Conservation (phyloP, 2,888 invertebrate genomes). For the Strigamia transsilvanica region DNA sequence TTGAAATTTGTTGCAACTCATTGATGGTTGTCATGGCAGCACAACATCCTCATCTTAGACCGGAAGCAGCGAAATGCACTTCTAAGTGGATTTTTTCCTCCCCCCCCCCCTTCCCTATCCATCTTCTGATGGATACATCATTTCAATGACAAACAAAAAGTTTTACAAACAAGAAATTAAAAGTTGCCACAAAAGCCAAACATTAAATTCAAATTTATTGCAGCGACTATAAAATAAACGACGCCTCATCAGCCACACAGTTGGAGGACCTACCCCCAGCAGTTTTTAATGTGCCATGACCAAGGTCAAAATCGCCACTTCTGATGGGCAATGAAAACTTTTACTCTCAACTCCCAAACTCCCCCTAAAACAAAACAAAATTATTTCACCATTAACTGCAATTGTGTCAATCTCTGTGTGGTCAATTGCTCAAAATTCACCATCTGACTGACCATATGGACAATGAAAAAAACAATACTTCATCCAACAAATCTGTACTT, state of each 20-base stretch:
- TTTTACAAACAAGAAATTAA: background rate
- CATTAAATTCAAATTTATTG: conserved; percentile 19
- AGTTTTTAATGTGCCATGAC: conserved; percentile 8
- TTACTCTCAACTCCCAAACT: no score
- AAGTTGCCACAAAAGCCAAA: background rate
- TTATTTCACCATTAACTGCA: no score
- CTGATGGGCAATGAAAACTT: background rate
- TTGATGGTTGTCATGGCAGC: background rate
- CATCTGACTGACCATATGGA: no score
- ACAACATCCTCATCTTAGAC: conserved; percentile 16
- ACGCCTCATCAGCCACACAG: conserved; percentile 44
- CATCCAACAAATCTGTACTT: no score
- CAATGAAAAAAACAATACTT: no score
- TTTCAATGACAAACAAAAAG: background rate
- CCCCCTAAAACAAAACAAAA: no score
- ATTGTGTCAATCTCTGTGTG: no score
- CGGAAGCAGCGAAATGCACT: conserved; percentile 27
- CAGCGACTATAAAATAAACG: background rate
- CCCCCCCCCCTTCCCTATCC: no score
- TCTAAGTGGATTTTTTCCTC: background rate
- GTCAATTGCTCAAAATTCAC: no score
- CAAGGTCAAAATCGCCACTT: conserved; percentile 36
- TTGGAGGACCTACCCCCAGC: conserved; percentile 16
- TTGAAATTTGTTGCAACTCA: conserved; percentile 1
- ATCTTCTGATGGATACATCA: background rate